A percentile compares a stretch with the other conserved stretches of the same genome.
phyloP scores from a whole-genome alignment of 2,797 vertebrate genomes.

The Alca torda region DNA sequence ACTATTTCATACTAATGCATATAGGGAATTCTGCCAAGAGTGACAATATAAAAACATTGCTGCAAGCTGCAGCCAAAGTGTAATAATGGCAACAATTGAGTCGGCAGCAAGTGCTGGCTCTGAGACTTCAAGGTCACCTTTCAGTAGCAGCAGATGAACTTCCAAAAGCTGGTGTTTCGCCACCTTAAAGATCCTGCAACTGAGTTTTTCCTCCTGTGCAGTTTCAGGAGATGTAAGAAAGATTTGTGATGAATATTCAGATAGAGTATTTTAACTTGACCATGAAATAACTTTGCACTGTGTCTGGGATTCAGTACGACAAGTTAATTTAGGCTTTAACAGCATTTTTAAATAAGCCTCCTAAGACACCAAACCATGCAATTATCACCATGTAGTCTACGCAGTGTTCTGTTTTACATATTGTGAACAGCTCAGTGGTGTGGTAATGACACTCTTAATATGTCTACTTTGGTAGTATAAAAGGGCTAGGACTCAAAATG shows the following conservation, averaged over 20 bases:
- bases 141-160: neutral
- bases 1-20: neutral
- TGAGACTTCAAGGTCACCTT: constrained; percentile 67
- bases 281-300: neutral
- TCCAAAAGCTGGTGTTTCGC: neutral
- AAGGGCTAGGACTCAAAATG: neutral
- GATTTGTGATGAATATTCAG: neutral
- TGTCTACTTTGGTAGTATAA: neutral
- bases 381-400: neutral
- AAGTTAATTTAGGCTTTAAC: constrained; percentile 24
- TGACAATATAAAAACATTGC: neutral
- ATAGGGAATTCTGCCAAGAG: neutral
- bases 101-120: neutral
- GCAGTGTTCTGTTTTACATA: neutral
- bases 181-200: neutral
- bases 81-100: neutral
- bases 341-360: neutral
- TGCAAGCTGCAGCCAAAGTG: neutral
- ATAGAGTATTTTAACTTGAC: neutral
- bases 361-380: neutral
- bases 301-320: neutral
- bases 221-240: neutral
- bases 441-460: neutral
- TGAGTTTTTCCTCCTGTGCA: neutral
- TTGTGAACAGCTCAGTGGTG: neutral